Conservation (phyloP, 30 jellyfish, hydroid and myxozoan genomes). For the Turritopsis dohrnii region DNA sequence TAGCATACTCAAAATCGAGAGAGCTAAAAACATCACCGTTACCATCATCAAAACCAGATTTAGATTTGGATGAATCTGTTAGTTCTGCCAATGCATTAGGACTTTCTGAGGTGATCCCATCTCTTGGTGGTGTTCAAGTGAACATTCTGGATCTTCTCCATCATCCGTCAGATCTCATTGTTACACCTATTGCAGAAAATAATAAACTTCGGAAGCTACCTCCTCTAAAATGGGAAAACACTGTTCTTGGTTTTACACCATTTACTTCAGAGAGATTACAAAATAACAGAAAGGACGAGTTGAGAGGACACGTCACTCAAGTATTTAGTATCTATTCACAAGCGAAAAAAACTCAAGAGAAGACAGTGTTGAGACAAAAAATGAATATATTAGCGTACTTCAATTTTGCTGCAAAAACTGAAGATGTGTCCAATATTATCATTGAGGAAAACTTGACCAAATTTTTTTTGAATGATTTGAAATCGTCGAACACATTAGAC, state of each 20-base stretch:
- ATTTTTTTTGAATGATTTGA: constrained; percentile 47
- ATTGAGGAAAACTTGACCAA: constrained; percentile 40
- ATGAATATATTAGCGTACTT: constrained; percentile 51
- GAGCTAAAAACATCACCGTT: neutral
- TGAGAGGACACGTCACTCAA: constrained; percentile 32
- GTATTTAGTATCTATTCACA: constrained; percentile 1
- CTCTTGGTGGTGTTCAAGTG: constrained; percentile 33
- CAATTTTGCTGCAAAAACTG: constrained; percentile 36
- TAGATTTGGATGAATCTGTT: neutral
- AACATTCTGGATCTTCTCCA: constrained; percentile 64
- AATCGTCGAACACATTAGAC: constrained; percentile 41
- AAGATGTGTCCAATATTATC: constrained; percentile 49
- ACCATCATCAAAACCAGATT: neutral
- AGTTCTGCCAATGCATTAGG: no score
- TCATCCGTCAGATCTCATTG: constrained; percentile 72
- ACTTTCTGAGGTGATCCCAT: neutral
- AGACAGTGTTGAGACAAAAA: constrained; percentile 29
- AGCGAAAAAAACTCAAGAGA: constrained; percentile 15
- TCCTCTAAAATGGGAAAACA: constrained; percentile 60
- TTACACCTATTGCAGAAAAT: constrained; percentile 73
- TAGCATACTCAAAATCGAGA: constrained; percentile 4
- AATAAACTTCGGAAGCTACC: constrained; percentile 41
- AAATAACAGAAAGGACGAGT: constrained; percentile 30
- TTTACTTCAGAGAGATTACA: constrained; percentile 26
- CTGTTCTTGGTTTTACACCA: constrained; percentile 38